Base-by-base conservation (phyloP, 2,113 vertebrate genomes). In the Amazona guildingii region DNA sequence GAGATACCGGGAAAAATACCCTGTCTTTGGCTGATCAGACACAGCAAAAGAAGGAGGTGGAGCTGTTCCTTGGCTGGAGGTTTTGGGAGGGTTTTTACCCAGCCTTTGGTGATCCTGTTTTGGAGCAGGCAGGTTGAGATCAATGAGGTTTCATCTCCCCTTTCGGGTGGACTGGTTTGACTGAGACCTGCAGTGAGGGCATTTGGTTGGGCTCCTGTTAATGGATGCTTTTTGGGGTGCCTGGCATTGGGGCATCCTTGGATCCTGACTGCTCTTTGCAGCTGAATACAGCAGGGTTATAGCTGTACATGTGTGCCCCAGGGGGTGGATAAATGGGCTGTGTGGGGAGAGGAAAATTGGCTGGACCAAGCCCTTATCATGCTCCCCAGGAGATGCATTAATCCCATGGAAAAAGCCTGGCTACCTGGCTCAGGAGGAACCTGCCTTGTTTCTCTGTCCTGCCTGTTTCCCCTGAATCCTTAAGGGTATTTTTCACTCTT, bases 1-100 rank as follows among this genome's bases (percentile, higher is more conserved):
- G 49, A 63, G 14, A 48, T 74, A 64, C 14, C 1, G 4, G 9
- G 44, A 3, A 6, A 51, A 75, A 79, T 59, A 0, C 0, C 0
- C 16, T 43, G 4, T 4, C 6, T 33, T 37, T 44, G 24, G 28
- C 33, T 5, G 7, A 24, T 41, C 11, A 16, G 35, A 43, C 19
- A 9, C 0, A 0, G 73, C 29, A 84, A 43, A 9, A 57, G 24
- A 3, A 86, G 35, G 48, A 79, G 28, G 52, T 25, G 54, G 55
- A 28, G 16, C 19, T 13, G 2, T n/a, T 63, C 55, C 54, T 74
- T 29, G 9, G 37, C 28, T 39, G n/a, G n/a, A 52, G 44, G 4
- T 37, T 90, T 67, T 62, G 64, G 25, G 84, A 84, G 24, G 27
- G 0, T 27, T 64, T 57, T 39, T 27, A 41, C 49, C 0, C 0